phyloP scores from a whole-genome alignment of 2,113 vertebrate species.

The Ochotona curzoniae region DNA sequence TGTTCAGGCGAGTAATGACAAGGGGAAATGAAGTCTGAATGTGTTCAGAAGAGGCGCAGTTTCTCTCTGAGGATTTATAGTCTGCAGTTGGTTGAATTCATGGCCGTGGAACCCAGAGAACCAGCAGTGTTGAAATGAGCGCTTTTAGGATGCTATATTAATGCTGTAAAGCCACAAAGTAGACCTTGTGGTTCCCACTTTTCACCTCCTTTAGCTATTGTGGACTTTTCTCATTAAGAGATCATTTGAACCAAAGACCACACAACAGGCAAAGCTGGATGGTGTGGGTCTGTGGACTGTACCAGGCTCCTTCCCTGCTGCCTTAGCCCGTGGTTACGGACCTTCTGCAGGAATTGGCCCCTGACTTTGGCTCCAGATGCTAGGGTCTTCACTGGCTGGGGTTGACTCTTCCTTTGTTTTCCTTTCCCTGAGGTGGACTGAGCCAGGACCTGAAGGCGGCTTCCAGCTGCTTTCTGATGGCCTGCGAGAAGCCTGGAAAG shows the following conservation, averaged over 20 bases:
- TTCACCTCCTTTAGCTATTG: background rate
- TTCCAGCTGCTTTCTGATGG: conserved; percentile 91
- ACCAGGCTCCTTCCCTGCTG: background rate
- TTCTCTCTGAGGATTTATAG: background rate
- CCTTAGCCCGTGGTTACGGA: background rate
- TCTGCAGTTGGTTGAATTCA: background rate
- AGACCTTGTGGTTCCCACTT: background rate
- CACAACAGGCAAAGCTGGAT: background rate
- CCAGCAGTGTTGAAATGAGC: background rate
- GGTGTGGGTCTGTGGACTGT: background rate
- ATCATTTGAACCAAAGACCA: conserved; percentile 10
- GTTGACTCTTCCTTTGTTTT: conserved; percentile 55
- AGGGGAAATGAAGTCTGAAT: background rate
- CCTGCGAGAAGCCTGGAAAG: conserved; percentile 91
- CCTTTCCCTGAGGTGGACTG: conserved; percentile 89
- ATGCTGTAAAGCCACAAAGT: background rate
- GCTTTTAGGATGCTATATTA: background rate
- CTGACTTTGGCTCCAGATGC: conserved; percentile 30
- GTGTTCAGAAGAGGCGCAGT: background rate
- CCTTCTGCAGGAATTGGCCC: background rate
- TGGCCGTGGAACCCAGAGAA: background rate
- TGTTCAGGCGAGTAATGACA: background rate
- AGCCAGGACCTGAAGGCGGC: conserved; percentile 91
- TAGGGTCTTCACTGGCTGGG: background rate
- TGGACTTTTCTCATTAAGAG: background rate